Evolutionary conservation across 2,888 invertebrate species (phyloP).

Genomic region (Lasioglossum morio): DNA sequence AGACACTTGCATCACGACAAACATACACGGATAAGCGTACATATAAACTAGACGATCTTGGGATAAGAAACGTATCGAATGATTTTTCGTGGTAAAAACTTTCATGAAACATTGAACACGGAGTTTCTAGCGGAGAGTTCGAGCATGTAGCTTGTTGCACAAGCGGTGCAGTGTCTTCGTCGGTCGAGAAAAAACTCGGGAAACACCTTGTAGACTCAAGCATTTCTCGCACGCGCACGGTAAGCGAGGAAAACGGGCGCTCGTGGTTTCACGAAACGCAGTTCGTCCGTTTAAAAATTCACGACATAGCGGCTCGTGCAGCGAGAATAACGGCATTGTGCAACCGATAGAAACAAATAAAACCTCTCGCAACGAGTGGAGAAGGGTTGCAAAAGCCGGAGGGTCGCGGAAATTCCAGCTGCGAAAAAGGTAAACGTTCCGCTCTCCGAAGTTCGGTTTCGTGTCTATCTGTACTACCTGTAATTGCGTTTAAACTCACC

Average conservation of each 20-base stretch:
- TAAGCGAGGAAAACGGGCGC: neutral
- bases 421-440: neutral
- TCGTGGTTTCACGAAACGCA: neutral
- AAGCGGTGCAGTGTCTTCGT: neutral
- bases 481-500: neutral
- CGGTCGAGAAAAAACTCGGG: neutral
- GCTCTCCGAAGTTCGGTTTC: neutral
- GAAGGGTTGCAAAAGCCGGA: neutral
- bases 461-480: neutral
- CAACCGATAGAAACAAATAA: conserved; percentile 1
- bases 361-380: neutral
- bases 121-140: neutral
- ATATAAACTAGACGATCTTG: neutral
- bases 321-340: neutral
- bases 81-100: neutral
- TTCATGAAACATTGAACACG: neutral
- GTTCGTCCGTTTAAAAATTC: conserved; percentile 3
- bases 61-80: neutral
- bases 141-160: neutral
- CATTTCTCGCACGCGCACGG: neutral
- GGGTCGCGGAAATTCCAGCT: neutral
- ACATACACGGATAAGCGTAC: neutral
- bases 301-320: neutral
- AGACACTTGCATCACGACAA: neutral
- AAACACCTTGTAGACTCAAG: neutral